phyloP scores from a whole-genome alignment of 2,888 invertebrate genomes.

The Oligia latruncula region DNA sequence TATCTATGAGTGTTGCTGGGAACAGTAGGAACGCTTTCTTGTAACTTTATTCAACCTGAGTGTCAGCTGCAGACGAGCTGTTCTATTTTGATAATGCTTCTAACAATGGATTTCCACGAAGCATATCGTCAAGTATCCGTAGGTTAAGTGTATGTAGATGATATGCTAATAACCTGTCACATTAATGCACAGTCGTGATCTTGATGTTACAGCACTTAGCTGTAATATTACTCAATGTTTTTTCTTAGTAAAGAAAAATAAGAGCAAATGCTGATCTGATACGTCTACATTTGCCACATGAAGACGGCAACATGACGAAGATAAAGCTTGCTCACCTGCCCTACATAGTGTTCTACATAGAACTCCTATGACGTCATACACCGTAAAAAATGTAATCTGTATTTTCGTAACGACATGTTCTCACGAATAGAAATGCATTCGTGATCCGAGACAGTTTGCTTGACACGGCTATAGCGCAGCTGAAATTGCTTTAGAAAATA shows the following conservation, averaged over 20 bases:
- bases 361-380: slow-evolving; percentile 31
- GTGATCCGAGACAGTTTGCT: slow-evolving; percentile 63
- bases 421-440: slow-evolving; percentile 64
- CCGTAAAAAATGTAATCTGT: slow-evolving; percentile 48
- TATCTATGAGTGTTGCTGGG: not conserved
- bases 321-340: slow-evolving; percentile 9
- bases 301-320: not conserved
- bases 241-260: not conserved
- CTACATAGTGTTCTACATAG: slow-evolving; percentile 1
- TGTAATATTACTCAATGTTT: not conserved
- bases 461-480: slow-evolving; percentile 50
- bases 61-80: not conserved
- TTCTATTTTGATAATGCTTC: slow-evolving; percentile 1
- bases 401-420: slow-evolving; percentile 53
- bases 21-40: slow-evolving; percentile 8
- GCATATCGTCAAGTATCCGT: not conserved
- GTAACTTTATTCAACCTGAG: not conserved
- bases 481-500: slow-evolving; percentile 62
- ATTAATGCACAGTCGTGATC: slow-evolving; percentile 49
- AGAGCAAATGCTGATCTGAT: not conserved
- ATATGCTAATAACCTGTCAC: slow-evolving; percentile 43
- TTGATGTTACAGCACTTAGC: slow-evolving; percentile 40
- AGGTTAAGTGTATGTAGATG: slow-evolving; percentile 38
- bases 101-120: slow-evolving; percentile 15
- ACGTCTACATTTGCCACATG: not conserved